Conservation (phyloP, 2,888 invertebrate species). For the Byasa hedistus region DNA sequence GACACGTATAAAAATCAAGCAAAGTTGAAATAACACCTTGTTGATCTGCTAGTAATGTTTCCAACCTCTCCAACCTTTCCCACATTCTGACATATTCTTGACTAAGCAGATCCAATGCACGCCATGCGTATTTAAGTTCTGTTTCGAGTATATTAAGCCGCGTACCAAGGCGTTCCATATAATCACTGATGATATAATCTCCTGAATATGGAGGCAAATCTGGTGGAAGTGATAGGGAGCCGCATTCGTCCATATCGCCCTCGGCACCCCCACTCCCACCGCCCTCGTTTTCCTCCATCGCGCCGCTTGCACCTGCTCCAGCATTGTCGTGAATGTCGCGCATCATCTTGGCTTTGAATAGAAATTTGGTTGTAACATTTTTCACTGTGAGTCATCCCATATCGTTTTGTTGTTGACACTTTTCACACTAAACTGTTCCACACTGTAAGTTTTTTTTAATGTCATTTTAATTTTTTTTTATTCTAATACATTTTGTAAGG, state of each 20-base stretch:
- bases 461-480: conserved; percentile 61
- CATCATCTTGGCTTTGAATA: conserved; percentile 76
- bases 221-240: conserved; percentile 77
- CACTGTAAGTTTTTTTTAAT: conserved; percentile 50
- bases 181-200: conserved; percentile 92
- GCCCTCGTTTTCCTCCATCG: conserved; percentile 78
- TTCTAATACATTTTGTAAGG: conserved; percentile 56
- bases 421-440: conserved; percentile 60
- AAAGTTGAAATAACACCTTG: conserved; percentile 94
- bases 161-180: conserved; percentile 94
- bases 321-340: conserved; percentile 78
- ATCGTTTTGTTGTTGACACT: conserved; percentile 73
- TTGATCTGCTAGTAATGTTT: conserved; percentile 91
- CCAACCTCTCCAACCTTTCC: conserved; percentile 93
- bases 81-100: conserved; percentile 97
- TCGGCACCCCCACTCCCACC: conserved; percentile 77
- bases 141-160: conserved; percentile 93
- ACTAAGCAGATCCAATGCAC: conserved; percentile 92
- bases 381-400: conserved; percentile 79
- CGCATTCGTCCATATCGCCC: conserved; percentile 77
- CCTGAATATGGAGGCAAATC: conserved; percentile 78
- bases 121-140: conserved; percentile 95
- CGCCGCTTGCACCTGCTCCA: conserved; percentile 73
- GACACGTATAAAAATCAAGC: conserved; percentile 86
- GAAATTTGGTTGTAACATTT: conserved; percentile 71